phyloP scores from a whole-genome alignment of 2,888 invertebrate genomes.

The Hypena proboscidalis region DNA sequence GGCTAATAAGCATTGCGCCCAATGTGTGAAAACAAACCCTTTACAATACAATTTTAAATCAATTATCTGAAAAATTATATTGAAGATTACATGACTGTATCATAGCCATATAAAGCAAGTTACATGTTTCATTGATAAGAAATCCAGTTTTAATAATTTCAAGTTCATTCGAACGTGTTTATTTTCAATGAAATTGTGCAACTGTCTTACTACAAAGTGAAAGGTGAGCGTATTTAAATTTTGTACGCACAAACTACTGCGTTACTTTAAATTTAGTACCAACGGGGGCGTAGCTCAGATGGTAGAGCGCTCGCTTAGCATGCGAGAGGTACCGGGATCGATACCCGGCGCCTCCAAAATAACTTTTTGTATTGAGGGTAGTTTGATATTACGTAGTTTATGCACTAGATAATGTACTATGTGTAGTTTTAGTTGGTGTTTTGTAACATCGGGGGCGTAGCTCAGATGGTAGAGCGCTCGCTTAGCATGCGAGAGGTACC shows the following conservation, averaged over 20 bases:
- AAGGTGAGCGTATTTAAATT: constrained; percentile 26
- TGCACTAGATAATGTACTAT: neutral
- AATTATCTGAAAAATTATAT: no score
- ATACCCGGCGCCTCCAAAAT: constrained; percentile 82
- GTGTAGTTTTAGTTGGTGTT: constrained; percentile 1
- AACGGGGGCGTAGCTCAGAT: constrained; percentile 84
- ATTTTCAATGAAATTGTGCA: constrained; percentile 22
- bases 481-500: constrained; percentile 84
- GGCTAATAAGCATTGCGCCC: no score
- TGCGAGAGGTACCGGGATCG: constrained; percentile 86
- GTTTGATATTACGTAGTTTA: constrained; percentile 3
- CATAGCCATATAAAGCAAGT: no score
- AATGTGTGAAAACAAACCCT: no score
- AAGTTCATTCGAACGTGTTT: neutral
- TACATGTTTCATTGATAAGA: no score
- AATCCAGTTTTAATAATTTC: neutral
- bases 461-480: constrained; percentile 80
- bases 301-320: constrained; percentile 86
- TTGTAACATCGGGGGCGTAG: constrained; percentile 63
- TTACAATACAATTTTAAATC: no score
- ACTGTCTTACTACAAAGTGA: constrained; percentile 24
- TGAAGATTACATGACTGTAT: no score
- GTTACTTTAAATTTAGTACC: neutral
- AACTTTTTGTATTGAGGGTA: constrained; percentile 2
- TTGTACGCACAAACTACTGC: constrained; percentile 7